Conservation (phyloP, 1,140 invertebrate genomes). For the Drosophila nigrodunni region DNA sequence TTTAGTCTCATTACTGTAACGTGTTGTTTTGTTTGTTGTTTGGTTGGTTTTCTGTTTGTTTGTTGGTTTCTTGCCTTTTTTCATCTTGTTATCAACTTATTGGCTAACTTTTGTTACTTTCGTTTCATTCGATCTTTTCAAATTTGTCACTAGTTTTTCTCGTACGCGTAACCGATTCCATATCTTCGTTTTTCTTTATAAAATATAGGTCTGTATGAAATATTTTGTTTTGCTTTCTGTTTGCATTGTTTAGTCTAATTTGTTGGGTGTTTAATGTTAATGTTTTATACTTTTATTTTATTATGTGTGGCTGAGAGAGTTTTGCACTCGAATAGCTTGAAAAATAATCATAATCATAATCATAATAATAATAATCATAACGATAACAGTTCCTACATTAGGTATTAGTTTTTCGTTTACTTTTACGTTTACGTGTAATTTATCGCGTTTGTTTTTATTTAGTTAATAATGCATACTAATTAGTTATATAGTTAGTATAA, state of each 20-base stretch:
- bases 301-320: slow-evolving; percentile 41
- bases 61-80: slow-evolving; percentile 27
- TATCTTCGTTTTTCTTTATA: slow-evolving; percentile 40
- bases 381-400: slow-evolving; percentile 77
- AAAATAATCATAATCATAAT: slow-evolving; percentile 66
- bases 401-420: slow-evolving; percentile 59
- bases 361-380: slow-evolving; percentile 50
- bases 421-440: slow-evolving; percentile 12
- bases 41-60: neutral
- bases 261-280: slow-evolving; percentile 56
- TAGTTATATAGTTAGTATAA: slow-evolving; percentile 54
- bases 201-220: slow-evolving; percentile 69
- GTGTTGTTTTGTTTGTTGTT: slow-evolving; percentile 58
- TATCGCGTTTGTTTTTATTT: slow-evolving; percentile 27
- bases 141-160: slow-evolving; percentile 56
- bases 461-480: slow-evolving; percentile 58
- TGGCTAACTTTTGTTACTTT: slow-evolving; percentile 38
- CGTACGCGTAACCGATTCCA: slow-evolving; percentile 29
- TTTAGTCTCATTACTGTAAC: slow-evolving; percentile 74
- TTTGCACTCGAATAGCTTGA: slow-evolving; percentile 49
- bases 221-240: slow-evolving; percentile 40
- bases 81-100: slow-evolving; percentile 41
- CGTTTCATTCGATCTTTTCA: slow-evolving; percentile 35
- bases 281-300: slow-evolving; percentile 37
- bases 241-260: slow-evolving; percentile 71